These are phyloP conservation scores for Calephelis nemesis DNA, from an alignment of 1,140 invertebrate species.

Conservation along the genomic window DNA sequence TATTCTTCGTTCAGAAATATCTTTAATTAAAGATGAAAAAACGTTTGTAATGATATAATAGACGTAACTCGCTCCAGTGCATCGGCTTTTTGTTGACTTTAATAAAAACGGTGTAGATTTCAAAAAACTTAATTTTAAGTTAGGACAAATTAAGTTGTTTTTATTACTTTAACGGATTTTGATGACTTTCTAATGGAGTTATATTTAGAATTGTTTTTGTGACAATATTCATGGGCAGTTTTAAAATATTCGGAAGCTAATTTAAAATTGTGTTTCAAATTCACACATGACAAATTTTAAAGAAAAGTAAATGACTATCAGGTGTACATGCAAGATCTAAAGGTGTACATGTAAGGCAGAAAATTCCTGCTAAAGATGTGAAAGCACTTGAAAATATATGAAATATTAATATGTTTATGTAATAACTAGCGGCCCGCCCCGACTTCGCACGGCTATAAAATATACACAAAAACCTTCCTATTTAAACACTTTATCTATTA, in stretches of 20 bases:
- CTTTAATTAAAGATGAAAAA: conserved; percentile 17
- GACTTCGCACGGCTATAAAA: too few species aligned
- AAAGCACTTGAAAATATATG: too few species aligned
- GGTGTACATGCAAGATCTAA: too few species aligned
- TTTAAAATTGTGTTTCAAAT: neutral
- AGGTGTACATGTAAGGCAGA: too few species aligned
- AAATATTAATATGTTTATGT: too few species aligned
- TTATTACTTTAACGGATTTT: conserved; percentile 19
- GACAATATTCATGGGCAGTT: neutral
- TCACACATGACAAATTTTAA: too few species aligned
- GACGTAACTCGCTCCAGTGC: conserved; percentile 7
- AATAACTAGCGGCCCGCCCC: too few species aligned
- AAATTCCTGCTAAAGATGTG: too few species aligned
- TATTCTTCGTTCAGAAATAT: conserved; percentile 2
- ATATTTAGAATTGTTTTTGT: neutral
- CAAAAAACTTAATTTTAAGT: conserved; percentile 14
- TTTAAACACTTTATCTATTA: too few species aligned
- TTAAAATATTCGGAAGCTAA: neutral
- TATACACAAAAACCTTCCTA: too few species aligned
- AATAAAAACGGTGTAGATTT: conserved; percentile 8
- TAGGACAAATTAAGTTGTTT: conserved; percentile 17
- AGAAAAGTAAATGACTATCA: too few species aligned
- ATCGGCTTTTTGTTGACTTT: conserved; percentile 9
- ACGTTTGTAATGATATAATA: conserved; percentile 12
- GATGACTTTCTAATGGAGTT: conserved; percentile 1